Base-by-base conservation (phyloP, 2,888 invertebrate species). In the Omphaloscelis lunosa region DNA sequence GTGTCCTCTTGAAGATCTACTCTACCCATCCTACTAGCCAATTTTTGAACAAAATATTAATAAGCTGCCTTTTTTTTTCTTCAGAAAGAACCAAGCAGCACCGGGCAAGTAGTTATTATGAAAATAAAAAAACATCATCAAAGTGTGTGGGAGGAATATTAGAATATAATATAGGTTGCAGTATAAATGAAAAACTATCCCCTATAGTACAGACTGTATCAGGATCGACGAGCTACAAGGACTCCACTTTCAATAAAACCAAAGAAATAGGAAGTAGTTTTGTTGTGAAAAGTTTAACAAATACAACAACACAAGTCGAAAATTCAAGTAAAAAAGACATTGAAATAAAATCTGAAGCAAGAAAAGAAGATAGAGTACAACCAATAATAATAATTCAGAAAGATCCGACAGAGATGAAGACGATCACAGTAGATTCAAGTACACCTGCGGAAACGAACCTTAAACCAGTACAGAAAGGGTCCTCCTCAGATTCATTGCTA, bases 401-500 rank as follows among this genome's bases (percentile, higher is more conserved):
- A 53, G 76, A 82, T 51, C 34, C 29, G 4, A 56, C 15, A 56
- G 41, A 66, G 15, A 61, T 51, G 45, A 66, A 56, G 56, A 27
- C 39, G 17, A 15, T 23, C 27, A 15, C 15, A n/a, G 23, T 41
- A 27, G 12, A 27, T 23, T 15, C 51, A 51, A 15, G 23, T 15
- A 76, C 61, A 61, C 6, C 17, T 51, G 0, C 15, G 17, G 27
- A 41, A 51, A 67, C n/a, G 9, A 82, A 65, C 63, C 20, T 74
- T 51, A 77, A 78, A 62, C 12, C 51, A 56, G 23, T 29, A 68
- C 69, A 70, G 1, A 93, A 88, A 80, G 89, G 81, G 17, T 92
- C 85, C 75, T 95, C 95, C 0, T 95, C 95, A 6, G 93, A 95
- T 87, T 95, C 95, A 34, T 87, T 95, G 48, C 90, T 95, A 5